These are phyloP conservation scores for Dryoscopus gambensis DNA, from an alignment of 2,113 vertebrate species.

Conservation along the genomic window DNA sequence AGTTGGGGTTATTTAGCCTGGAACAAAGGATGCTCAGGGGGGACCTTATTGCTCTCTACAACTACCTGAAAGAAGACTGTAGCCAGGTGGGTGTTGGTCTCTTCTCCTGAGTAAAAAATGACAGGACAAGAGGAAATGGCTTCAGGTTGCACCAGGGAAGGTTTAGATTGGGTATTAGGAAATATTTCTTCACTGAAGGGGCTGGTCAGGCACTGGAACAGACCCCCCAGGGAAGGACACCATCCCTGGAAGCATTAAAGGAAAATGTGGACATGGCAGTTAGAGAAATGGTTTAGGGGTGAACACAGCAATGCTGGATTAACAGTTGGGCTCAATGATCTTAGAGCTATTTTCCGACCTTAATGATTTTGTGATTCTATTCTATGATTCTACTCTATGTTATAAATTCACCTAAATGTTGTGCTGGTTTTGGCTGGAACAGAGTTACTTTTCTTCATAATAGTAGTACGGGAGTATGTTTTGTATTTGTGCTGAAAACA, in stretches of 20 bases:
- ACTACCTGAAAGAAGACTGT: neutral
- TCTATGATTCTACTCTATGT: neutral
- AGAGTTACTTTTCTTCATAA: neutral
- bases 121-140: neutral
- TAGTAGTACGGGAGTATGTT: neutral
- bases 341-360: neutral
- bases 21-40: too few species aligned
- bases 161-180: neutral
- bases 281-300: neutral
- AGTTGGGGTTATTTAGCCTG: neutral
- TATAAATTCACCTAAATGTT: neutral
- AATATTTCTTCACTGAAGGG: neutral
- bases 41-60: neutral
- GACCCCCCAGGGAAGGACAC: neutral
- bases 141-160: neutral
- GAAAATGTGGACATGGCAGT: neutral
- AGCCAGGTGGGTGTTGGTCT: neutral
- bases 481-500: neutral
- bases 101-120: neutral
- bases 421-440: neutral
- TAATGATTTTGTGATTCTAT: neutral
- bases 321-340: neutral
- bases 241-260: neutral
- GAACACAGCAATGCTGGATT: neutral
- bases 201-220: neutral